These are phyloP conservation scores for Coreius guichenoti DNA, from an alignment of 2,797 vertebrate species.

Conservation along the genomic window DNA sequence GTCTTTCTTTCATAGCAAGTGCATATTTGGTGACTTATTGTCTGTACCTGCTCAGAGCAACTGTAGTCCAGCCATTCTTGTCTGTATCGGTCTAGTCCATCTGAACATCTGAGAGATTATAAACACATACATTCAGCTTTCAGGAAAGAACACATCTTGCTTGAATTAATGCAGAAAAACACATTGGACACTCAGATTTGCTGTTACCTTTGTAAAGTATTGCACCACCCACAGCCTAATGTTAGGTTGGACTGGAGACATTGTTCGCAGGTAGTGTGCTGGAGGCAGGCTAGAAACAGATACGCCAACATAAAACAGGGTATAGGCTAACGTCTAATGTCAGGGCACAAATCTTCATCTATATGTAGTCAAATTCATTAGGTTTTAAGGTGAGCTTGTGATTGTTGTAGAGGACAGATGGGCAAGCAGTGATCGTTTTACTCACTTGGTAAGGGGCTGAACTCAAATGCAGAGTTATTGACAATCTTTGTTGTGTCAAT, in stretches of 20 bases:
- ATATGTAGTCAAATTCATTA: constrained; percentile 13
- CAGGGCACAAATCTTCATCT: neutral
- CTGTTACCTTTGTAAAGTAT: constrained; percentile 89
- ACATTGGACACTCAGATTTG: neutral
- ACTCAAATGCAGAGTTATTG: constrained; percentile 85
- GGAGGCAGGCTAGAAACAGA: constrained; percentile 86
- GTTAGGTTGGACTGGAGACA: constrained; percentile 85
- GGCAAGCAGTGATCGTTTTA: constrained; percentile 28
- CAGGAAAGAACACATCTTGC: neutral
- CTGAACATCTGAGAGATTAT: constrained; percentile 85
- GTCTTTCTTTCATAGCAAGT: neutral
- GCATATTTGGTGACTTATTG: neutral
- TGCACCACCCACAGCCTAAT: constrained; percentile 92
- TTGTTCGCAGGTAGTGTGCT: constrained; percentile 85
- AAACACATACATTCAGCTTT: constrained; percentile 17
- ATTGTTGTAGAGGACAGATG: neutral
- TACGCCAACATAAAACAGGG: constrained; percentile 43
- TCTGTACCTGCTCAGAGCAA: constrained; percentile 88
- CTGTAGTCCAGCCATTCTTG: constrained; percentile 93
- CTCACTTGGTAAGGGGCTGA: constrained; percentile 92
- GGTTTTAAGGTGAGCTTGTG: neutral
- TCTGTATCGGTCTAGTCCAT: constrained; percentile 90
- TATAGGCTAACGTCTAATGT: constrained; percentile 12
- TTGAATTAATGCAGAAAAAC: neutral
- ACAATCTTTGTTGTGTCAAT: constrained; percentile 84